Evolutionary conservation across 2,888 invertebrate genomes (phyloP).

Genomic region (Chelonus formosanus): DNA sequence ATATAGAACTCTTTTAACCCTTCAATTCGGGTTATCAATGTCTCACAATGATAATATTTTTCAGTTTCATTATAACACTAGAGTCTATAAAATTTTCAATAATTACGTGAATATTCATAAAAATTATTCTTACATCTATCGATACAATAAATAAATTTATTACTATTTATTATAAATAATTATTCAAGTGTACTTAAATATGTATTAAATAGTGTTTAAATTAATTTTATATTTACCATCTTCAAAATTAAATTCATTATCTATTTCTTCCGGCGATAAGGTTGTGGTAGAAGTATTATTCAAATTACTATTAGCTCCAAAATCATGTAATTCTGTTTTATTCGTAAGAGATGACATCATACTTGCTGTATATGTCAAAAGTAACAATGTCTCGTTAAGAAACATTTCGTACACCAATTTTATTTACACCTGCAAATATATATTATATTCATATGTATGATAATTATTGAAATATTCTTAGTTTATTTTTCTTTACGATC

Average conservation of each 20-base stretch:
- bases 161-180: too few species aligned
- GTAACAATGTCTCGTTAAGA: slow-evolving; percentile 54
- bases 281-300: slow-evolving; percentile 49
- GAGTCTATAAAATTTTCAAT: neutral
- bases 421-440: too few species aligned
- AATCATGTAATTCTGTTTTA: slow-evolving; percentile 39
- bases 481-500: too few species aligned
- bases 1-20: too few species aligned
- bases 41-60: too few species aligned
- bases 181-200: too few species aligned
- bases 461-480: too few species aligned
- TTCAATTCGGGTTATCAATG: too few species aligned
- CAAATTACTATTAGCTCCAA: slow-evolving; percentile 26
- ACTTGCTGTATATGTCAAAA: slow-evolving; percentile 55
- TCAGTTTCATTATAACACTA: too few species aligned
- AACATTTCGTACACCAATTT: slow-evolving; percentile 47
- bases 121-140: neutral
- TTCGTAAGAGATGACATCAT: slow-evolving; percentile 53
- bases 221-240: slow-evolving; percentile 50
- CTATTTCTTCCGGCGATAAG: slow-evolving; percentile 55
- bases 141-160: too few species aligned
- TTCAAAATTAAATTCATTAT: slow-evolving; percentile 55
- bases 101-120: neutral
- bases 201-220: too few species aligned
- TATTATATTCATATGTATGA: too few species aligned